Base-by-base conservation (phyloP, 2,888 invertebrate genomes). In the Drosophila hawaiiensis region DNA sequence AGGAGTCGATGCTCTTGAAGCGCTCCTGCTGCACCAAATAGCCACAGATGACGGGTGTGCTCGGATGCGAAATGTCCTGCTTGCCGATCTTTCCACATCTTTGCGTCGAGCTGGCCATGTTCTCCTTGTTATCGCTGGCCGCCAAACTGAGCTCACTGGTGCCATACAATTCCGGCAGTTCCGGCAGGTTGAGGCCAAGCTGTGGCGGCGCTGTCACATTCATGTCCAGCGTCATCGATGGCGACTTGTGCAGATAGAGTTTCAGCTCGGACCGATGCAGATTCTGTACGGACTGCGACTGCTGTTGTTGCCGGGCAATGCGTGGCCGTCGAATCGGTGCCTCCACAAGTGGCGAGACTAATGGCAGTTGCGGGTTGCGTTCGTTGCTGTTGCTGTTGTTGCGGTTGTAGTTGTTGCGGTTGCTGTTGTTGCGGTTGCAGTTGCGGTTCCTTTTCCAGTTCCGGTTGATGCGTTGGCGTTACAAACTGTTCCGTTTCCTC, bases 271-370 rank as follows among this genome's bases (percentile, higher is more conserved):
- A 84, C 35, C 91, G 90, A 67, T 93, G 92, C 22, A 93, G 76
- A 77, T 93, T 93, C 65, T 91, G 90, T 5, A 87, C 93, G 1
- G 93, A 93, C 61, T 91, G 88, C 1, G 93, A 93, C 55, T 92
- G 90, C 43, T 82, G 89, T 10, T 91, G 92, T 14, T 43, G 41
- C 10, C 85, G 83, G 22, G 75, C 76, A 0, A 89, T 63, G 39
- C 73, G 74, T 31, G 62, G 80, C 37, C 60, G 75, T 33, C 68
- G 67, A 22, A 63, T 66, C 1, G 84, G 77, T 6, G 79, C 66
- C 33, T 72, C 72, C 35, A 78, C 29, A 14, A 39, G 19, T 10
- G 64, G 35, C 29, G 28, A 1, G 29, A 37, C 5, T 25, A 10
- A 19, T 29, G 28, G 52, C 29, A n/a, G 19, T 29, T 19, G n/a